Evolutionary conservation across 2,797 vertebrate species (phyloP), one percentile per base, ranked within the genome.

Genomic region (Cygnus olor): DNA sequence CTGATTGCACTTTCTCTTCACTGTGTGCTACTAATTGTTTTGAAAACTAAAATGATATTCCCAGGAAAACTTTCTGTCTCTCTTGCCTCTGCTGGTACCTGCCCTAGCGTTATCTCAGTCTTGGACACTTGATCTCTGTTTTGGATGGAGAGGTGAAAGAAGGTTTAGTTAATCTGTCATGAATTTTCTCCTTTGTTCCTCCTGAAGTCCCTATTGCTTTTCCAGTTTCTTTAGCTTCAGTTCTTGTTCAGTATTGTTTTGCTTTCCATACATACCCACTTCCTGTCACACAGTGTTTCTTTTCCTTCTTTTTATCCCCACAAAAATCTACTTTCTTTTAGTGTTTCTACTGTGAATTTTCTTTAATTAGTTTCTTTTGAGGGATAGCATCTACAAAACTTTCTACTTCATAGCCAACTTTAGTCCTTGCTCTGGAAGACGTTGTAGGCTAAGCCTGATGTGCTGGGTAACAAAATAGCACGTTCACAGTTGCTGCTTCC

Each of bases 401-500:
- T 78, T 32, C 10, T 70, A 3, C 30, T 66, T 73, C 32, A 18
- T 11, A 80, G 18, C 15, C 42, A 72, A 2, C 12, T 38, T 57
- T n/a, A 61, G 14, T 79, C 25, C 51, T 63, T 0, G 0, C 9
- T 51, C 38, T 56, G 51, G 28, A 66, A 63, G 22, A 2, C 32
- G 28, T 6, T 38, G 2, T 28, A 30, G 57, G 22, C 54, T 24
- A 49, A n/a, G 13, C 16, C 6, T 64, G 5, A 32, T 7, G 18
- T 80, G 19, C 65, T 71, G 3, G 30, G 16, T 86, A 38, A 30
- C 44, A 42, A 36, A 90, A 34, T 28, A 73, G 56, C 57, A 63
- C 16, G 2, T 69, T 86, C 54, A 57, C 18, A 58, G 3, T 63
- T 54, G 9, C 51, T 86, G 49, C 42, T 77, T 90, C 30, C 8